These are phyloP conservation scores for Papilio gigon DNA, from an alignment of 2,888 invertebrate genomes.

Conservation along the genomic window DNA sequence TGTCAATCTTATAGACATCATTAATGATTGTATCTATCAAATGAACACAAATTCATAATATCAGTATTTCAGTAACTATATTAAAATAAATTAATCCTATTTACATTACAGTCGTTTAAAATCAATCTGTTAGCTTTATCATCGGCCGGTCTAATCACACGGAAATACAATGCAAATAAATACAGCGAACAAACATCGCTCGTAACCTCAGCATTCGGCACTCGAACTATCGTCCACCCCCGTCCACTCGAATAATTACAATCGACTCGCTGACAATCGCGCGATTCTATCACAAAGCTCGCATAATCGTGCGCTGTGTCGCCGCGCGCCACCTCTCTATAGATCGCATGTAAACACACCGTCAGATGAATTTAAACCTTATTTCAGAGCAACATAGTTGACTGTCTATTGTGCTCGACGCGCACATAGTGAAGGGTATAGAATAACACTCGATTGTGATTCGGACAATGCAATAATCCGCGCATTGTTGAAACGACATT, in stretches of 20 bases:
- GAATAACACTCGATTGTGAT: conserved; percentile 74
- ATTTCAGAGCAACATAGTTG: conserved; percentile 24
- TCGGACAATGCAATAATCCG: conserved; percentile 83
- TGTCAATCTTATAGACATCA: no score
- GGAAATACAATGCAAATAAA: conserved; percentile 43
- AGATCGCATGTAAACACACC: conserved; percentile 54
- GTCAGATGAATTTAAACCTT: conserved; percentile 44
- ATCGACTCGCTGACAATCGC: conserved; percentile 82
- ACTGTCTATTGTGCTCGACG: conserved; percentile 31
- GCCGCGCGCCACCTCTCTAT: conserved; percentile 57
- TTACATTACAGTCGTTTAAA: conserved; percentile 4
- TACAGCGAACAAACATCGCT: conserved; percentile 64
- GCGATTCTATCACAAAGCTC: conserved; percentile 80
- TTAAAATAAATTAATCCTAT: conserved; percentile 20
- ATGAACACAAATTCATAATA: background rate
- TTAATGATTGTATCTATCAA: background rate
- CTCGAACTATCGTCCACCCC: conserved; percentile 62
- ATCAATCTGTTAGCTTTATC: conserved; percentile 14
- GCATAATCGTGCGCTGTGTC: conserved; percentile 79
- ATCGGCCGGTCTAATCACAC: conserved; percentile 23
- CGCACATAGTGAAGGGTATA: conserved; percentile 62
- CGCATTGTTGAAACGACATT: conserved; percentile 81
- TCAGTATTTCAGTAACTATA: background rate
- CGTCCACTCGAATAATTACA: conserved; percentile 79
- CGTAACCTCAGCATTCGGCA: conserved; percentile 61